A percentile compares a stretch with the other conserved stretches of the same genome.
These are phyloP conservation scores for Excalfactoria chinensis DNA, from an alignment of 2,113 vertebrate genomes.

Conservation along the genomic window DNA sequence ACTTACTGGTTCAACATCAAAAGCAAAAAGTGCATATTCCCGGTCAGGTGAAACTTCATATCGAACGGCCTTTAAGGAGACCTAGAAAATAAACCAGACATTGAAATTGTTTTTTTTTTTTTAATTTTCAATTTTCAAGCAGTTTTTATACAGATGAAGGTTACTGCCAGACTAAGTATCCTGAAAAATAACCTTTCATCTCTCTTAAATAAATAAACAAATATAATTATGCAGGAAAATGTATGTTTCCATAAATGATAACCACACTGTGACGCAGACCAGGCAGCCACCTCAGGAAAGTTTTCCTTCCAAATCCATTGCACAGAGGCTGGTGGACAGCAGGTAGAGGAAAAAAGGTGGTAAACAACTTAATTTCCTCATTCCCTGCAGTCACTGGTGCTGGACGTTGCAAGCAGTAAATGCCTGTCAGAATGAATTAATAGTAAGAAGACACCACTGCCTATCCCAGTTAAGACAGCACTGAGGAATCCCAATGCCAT, in stretches of 20 bases:
- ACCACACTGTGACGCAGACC: neutral
- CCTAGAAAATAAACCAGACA: constrained; percentile 73
- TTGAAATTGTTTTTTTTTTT: neutral
- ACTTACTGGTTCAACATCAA: constrained; percentile 91
- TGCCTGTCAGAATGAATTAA: neutral
- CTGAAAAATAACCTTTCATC: neutral
- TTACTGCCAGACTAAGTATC: neutral
- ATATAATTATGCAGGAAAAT: neutral
- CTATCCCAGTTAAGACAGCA: neutral
- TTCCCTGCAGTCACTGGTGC: neutral
- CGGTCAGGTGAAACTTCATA: constrained; percentile 94
- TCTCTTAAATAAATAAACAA: neutral
- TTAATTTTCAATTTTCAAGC: neutral
- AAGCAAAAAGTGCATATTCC: constrained; percentile 93
- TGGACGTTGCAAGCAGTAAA: neutral
- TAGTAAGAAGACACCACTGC: neutral
- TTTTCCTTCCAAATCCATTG: neutral
- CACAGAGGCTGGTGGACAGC: neutral
- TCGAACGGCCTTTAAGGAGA: constrained; percentile 91
- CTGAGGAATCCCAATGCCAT: neutral
- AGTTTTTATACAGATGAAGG: neutral
- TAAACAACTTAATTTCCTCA: neutral
- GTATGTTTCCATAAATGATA: neutral
- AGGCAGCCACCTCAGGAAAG: neutral
- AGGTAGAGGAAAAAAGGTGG: neutral